phyloP scores from a whole-genome alignment of 2,888 invertebrate species.

The Cheilosia vernalis region DNA sequence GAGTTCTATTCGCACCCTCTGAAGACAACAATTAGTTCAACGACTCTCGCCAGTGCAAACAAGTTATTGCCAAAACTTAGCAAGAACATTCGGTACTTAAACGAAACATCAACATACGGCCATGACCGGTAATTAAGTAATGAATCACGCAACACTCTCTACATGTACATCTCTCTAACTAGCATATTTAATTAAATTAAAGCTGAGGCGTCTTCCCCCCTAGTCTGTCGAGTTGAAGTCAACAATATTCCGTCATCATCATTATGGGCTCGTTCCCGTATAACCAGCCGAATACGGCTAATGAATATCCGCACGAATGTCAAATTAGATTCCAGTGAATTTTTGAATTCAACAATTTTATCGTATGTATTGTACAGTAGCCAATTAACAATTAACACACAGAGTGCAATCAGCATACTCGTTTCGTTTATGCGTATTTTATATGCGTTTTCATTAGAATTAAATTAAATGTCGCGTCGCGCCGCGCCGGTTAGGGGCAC shows the following conservation, averaged over 20 bases:
- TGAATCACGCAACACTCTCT: constrained; percentile 29
- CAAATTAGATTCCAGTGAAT: constrained; percentile 33
- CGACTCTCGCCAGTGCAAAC: constrained; percentile 20
- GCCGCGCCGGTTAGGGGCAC: too few species aligned
- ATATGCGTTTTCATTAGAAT: constrained; percentile 51
- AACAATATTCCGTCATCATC: constrained; percentile 35
- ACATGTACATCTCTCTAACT: not conserved
- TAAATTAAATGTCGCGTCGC: constrained; percentile 19
- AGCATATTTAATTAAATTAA: constrained; percentile 56
- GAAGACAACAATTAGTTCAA: constrained; percentile 23
- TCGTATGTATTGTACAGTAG: not conserved
- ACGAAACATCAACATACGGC: constrained; percentile 1
- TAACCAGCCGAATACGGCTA: not conserved
- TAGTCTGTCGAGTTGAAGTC: not conserved
- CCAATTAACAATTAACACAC: constrained; percentile 48
- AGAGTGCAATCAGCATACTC: constrained; percentile 28
- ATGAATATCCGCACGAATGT: constrained; percentile 36
- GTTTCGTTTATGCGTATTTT: not conserved
- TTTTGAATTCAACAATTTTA: constrained; percentile 14
- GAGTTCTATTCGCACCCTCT: too few species aligned
- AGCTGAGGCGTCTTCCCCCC: constrained; percentile 18
- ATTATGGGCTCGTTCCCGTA: not conserved
- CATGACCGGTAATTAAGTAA: constrained; percentile 30
- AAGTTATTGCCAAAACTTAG: constrained; percentile 9
- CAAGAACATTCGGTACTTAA: not conserved